Evolutionary conservation across 2,113 vertebrate genomes (phyloP).

Genomic region (Proterorhinus semilunaris): DNA sequence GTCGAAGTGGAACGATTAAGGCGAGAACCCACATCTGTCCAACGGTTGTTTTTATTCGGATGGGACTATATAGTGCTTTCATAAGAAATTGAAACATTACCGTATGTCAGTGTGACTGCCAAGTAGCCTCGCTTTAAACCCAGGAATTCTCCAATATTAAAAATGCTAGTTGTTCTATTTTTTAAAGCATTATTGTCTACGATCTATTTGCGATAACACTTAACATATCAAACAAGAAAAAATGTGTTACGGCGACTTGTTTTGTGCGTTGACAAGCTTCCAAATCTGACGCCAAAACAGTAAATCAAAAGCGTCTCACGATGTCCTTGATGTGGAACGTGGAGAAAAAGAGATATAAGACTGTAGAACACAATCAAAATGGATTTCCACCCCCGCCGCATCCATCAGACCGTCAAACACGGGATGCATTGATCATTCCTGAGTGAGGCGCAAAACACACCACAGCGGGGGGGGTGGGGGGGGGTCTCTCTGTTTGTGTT

Average conservation of each 20-base stretch:
- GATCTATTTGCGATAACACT: neutral
- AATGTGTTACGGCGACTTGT: neutral
- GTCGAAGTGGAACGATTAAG: too few relatives aligned
- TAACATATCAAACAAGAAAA: neutral
- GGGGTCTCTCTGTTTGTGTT: slow-evolving; percentile 52
- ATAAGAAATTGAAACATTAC: neutral
- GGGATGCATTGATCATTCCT: slow-evolving; percentile 47
- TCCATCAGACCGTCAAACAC: slow-evolving; percentile 21
- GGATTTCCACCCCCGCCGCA: slow-evolving; percentile 46
- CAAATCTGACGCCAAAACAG: neutral
- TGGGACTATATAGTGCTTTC: neutral
- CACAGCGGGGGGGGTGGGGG: slow-evolving; percentile 39
- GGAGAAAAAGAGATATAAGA: slow-evolving; percentile 20
- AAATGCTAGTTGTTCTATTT: neutral
- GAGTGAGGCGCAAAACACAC: slow-evolving; percentile 10
- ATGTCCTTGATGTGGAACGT: slow-evolving; percentile 7
- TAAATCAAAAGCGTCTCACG: slow-evolving; percentile 12
- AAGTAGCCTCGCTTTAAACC: neutral
- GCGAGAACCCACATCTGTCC: neutral
- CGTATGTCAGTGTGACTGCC: too few relatives aligned
- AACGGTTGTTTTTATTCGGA: neutral
- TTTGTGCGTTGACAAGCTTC: slow-evolving; percentile 2
- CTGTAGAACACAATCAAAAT: slow-evolving; percentile 52
- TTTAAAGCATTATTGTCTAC: neutral
- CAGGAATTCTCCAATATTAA: neutral